Evolutionary conservation across 2,797 vertebrate genomes (phyloP).

Genomic region (Buphagus erythrorhynchus): DNA sequence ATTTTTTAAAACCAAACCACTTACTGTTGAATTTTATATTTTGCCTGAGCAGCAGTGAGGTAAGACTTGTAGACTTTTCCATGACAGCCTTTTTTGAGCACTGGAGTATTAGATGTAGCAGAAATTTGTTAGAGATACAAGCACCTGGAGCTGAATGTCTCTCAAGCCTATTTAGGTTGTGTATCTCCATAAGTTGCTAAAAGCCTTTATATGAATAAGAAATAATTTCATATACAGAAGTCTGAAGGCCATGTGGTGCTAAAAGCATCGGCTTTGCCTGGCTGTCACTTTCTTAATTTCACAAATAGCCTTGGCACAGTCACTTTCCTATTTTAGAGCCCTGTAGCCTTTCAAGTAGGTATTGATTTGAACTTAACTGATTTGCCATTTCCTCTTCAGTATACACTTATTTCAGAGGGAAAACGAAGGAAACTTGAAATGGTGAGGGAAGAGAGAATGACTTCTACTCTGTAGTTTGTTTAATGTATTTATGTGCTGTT

Average conservation of each 20-base stretch:
- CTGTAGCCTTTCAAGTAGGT: background rate
- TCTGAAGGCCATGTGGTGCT: background rate
- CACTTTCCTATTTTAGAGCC: background rate
- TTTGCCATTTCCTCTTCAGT: background rate
- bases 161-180: background rate
- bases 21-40: background rate
- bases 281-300: constrained; percentile 10
- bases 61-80: background rate
- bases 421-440: background rate
- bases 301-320: background rate
- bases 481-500: background rate
- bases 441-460: background rate
- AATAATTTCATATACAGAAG: background rate
- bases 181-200: background rate
- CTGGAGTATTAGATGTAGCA: background rate
- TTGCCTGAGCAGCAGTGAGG: background rate
- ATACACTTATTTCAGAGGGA: background rate
- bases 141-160: background rate
- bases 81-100: background rate
- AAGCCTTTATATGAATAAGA: constrained; percentile 25
- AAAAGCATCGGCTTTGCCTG: constrained; percentile 4
- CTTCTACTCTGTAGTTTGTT: background rate
- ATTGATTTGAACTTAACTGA: background rate
- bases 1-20: background rate
- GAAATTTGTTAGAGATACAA: background rate